phyloP scores from a whole-genome alignment of 2,797 vertebrate species.

The Macroramphosus scolopax region DNA sequence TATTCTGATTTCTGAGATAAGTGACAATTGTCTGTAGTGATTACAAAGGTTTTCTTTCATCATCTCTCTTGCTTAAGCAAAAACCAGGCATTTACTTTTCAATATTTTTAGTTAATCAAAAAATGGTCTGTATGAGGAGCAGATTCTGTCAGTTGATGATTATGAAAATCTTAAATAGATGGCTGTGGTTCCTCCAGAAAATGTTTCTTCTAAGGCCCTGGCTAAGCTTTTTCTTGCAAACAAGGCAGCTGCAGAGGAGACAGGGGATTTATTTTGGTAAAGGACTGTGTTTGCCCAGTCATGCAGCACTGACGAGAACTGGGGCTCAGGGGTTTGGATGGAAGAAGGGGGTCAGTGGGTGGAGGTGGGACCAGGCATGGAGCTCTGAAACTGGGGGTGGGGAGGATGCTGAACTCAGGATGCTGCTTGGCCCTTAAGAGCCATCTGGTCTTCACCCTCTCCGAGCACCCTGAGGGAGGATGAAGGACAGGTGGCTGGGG shows the following conservation, averaged over 20 bases:
- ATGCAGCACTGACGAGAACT: conserved; percentile 74
- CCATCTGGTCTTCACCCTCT: conserved; percentile 77
- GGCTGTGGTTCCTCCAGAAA: conserved; percentile 3
- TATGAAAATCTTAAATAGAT: conserved; percentile 13
- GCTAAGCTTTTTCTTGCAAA: conserved; percentile 41
- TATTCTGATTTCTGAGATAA: conserved; percentile 16
- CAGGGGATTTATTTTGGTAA: conserved; percentile 62
- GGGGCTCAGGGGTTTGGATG: conserved; percentile 61
- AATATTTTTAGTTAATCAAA: neutral
- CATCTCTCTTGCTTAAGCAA: conserved; percentile 9
- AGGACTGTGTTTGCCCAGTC: conserved; percentile 72
- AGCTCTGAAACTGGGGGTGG: conserved; percentile 61
- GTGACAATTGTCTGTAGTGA: too few relatives aligned
- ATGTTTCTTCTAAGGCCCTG: conserved; percentile 18
- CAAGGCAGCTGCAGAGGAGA: conserved; percentile 61
- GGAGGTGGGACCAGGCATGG: conserved; percentile 58
- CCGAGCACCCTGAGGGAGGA: conserved; percentile 57
- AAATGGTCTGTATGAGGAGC: neutral
- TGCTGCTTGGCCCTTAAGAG: conserved; percentile 63
- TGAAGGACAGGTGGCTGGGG: conserved; percentile 76
- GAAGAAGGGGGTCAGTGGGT: conserved; percentile 49
- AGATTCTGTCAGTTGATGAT: conserved; percentile 35
- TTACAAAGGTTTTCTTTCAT: conserved; percentile 3
- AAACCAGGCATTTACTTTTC: neutral
- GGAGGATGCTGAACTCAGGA: conserved; percentile 57